These are phyloP conservation scores for Drosophila tristis DNA, from an alignment of 1,140 invertebrate species.

Conservation along the genomic window DNA sequence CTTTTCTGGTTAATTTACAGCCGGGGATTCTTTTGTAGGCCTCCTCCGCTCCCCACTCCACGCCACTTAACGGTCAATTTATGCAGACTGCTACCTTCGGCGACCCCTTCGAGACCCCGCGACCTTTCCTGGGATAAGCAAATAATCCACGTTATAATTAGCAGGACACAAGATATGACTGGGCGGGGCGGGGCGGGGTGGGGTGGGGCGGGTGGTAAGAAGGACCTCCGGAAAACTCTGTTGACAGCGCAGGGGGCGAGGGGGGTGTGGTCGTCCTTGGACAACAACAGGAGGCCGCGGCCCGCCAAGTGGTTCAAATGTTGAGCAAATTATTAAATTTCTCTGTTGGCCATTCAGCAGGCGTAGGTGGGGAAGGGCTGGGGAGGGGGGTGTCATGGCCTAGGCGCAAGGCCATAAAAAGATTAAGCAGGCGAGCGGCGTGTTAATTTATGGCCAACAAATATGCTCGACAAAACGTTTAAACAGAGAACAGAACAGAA, in stretches of 20 bases:
- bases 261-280: background rate
- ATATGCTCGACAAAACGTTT: slow-evolving; percentile 67
- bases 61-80: slow-evolving; percentile 25
- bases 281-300: slow-evolving; percentile 21
- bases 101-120: background rate
- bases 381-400: slow-evolving; percentile 7
- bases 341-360: slow-evolving; percentile 10
- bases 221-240: slow-evolving; percentile 40
- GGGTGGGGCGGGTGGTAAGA: slow-evolving; percentile 3
- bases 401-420: slow-evolving; percentile 58
- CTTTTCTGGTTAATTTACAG: slow-evolving; percentile 49
- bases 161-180: slow-evolving; percentile 50
- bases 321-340: slow-evolving; percentile 75
- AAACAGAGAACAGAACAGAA: slow-evolving; percentile 13
- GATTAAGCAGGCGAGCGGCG: slow-evolving; percentile 68
- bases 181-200: too few relatives aligned
- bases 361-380: background rate
- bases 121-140: slow-evolving; percentile 53
- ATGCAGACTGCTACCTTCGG: slow-evolving; percentile 44
- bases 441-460: slow-evolving; percentile 75
- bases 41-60: too few relatives aligned
- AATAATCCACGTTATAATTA: slow-evolving; percentile 73
- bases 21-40: slow-evolving; percentile 4
- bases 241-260: slow-evolving; percentile 32
- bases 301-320: slow-evolving; percentile 67